phyloP scores from a whole-genome alignment of 1,140 invertebrate species.

The Hypsibius dujardini region DNA sequence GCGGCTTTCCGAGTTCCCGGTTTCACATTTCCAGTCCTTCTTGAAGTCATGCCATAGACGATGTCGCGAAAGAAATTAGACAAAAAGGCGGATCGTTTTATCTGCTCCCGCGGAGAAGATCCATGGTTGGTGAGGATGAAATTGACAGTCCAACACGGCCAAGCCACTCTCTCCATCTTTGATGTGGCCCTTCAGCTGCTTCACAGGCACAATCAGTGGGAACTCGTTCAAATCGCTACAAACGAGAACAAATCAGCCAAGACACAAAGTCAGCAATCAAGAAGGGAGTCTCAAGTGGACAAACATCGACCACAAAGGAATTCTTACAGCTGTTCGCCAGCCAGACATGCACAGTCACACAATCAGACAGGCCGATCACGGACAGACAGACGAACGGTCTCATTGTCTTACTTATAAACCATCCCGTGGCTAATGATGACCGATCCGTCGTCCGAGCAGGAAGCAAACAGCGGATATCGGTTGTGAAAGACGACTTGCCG shows the following conservation, averaged over 20 bases:
- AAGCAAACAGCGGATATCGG: slow-evolving; percentile 86
- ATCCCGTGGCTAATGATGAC: slow-evolving; percentile 88
- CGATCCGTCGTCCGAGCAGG: slow-evolving; percentile 74
- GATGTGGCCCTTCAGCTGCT: slow-evolving; percentile 65
- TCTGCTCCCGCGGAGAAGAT: slow-evolving; percentile 84
- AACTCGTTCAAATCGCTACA: slow-evolving; percentile 82
- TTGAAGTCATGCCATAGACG: too few relatives aligned
- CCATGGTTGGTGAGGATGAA: slow-evolving; percentile 92
- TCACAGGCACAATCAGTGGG: slow-evolving; percentile 86
- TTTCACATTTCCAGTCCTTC: too few relatives aligned
- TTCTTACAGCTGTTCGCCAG: too few relatives aligned
- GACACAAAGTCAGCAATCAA: too few relatives aligned
- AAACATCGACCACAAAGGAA: too few relatives aligned
- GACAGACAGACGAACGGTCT: too few relatives aligned
- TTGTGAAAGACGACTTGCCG: slow-evolving; percentile 74
- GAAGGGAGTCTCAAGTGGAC: too few relatives aligned
- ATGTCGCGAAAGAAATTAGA: slow-evolving; percentile 34
- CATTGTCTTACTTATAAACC: slow-evolving; percentile 76
- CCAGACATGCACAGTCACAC: too few relatives aligned
- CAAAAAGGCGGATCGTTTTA: slow-evolving; percentile 63
- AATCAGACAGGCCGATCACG: too few relatives aligned
- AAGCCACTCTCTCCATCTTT: slow-evolving; percentile 49
- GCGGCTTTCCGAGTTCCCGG: too few relatives aligned
- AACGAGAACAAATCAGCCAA: slow-evolving; percentile 33
- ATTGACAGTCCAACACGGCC: slow-evolving; percentile 68